Conservation (phyloP, 2,888 invertebrate genomes). For the Cheilosia urbana region DNA sequence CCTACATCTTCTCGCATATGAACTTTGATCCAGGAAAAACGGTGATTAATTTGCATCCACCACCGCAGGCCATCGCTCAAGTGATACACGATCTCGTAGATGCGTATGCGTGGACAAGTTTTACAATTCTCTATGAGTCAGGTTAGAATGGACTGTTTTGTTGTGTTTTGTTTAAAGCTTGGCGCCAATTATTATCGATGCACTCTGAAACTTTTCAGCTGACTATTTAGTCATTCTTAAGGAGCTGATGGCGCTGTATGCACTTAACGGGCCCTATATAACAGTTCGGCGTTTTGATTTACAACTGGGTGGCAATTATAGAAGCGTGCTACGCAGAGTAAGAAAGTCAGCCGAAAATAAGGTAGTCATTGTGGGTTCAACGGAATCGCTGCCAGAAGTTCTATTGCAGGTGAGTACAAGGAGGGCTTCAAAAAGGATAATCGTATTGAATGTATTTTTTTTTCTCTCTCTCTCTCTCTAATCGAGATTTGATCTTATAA, state of each 20-base stretch:
- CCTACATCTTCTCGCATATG: slow-evolving; percentile 92
- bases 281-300: slow-evolving; percentile 87
- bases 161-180: too few relatives aligned
- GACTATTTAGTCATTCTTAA: slow-evolving; percentile 88
- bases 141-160: slow-evolving; percentile 75
- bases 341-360: slow-evolving; percentile 88
- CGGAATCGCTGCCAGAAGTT: slow-evolving; percentile 85
- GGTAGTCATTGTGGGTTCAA: slow-evolving; percentile 89
- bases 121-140: slow-evolving; percentile 89
- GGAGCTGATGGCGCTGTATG: slow-evolving; percentile 88
- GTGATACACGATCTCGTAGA: slow-evolving; percentile 88
- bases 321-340: slow-evolving; percentile 88
- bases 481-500: too few relatives aligned
- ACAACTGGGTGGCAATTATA: slow-evolving; percentile 88
- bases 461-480: too few relatives aligned
- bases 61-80: slow-evolving; percentile 86
- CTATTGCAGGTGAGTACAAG: slow-evolving; percentile 83
- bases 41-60: slow-evolving; percentile 89
- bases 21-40: slow-evolving; percentile 86
- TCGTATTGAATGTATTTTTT: too few relatives aligned
- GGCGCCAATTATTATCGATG: not conserved
- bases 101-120: slow-evolving; percentile 91
- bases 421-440: not conserved
- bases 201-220: slow-evolving; percentile 74
- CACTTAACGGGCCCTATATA: slow-evolving; percentile 85